phyloP scores from a whole-genome alignment of 2,888 invertebrate genomes.

The Pseudolycoriella hygida region DNA sequence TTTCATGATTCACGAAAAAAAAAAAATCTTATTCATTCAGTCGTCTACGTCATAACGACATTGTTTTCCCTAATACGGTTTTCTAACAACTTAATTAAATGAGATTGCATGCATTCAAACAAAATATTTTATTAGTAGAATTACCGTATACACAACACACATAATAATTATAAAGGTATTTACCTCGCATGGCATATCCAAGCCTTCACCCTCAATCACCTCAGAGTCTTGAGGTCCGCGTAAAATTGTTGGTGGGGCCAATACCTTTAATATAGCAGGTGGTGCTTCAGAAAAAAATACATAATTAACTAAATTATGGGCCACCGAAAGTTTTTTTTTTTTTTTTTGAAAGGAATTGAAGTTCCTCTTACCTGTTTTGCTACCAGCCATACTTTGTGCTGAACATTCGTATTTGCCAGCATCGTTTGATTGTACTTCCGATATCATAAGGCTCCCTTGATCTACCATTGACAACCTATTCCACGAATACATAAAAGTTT shows the following conservation, averaged over 20 bases:
- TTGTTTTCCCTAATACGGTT: too few relatives aligned
- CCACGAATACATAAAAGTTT: too few relatives aligned
- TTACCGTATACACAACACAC: too few relatives aligned
- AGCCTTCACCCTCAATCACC: conserved; percentile 16
- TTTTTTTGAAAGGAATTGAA: too few relatives aligned
- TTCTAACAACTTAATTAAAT: background rate
- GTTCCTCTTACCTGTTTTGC: conserved; percentile 10
- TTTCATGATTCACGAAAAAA: too few relatives aligned
- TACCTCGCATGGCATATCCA: conserved; percentile 17
- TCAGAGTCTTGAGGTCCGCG: conserved; percentile 17
- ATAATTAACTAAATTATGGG: too few relatives aligned
- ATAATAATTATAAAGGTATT: conserved; percentile 4
- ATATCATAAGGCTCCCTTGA: conserved; percentile 17
- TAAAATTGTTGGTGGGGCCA: conserved; percentile 16
- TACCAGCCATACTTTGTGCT: conserved; percentile 18
- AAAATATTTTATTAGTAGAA: too few relatives aligned
- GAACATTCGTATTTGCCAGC: conserved; percentile 17
- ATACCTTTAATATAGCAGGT: conserved; percentile 14
- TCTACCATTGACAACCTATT: conserved; percentile 16
- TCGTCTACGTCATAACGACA: background rate
- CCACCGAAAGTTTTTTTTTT: too few relatives aligned
- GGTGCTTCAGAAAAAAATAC: conserved; percentile 9
- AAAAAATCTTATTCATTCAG: too few relatives aligned
- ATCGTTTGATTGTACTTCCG: conserved; percentile 15
- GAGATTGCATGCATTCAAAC: too few relatives aligned